Evolutionary conservation across 2,888 invertebrate species (phyloP).

Genomic region (Ceriagrion tenellum): DNA sequence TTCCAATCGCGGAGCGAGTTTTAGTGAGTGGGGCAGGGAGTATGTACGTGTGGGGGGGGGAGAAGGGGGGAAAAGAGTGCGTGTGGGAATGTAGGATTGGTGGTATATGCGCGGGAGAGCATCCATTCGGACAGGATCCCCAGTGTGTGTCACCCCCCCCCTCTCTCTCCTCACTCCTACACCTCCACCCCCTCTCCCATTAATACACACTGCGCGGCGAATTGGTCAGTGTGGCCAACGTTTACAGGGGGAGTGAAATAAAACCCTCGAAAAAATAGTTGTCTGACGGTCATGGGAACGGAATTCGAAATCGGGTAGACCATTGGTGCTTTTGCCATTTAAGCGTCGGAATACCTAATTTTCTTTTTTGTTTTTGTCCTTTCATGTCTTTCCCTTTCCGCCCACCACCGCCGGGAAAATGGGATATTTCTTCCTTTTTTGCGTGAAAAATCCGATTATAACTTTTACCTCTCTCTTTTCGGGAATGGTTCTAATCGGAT

Average conservation of each 20-base stretch:
- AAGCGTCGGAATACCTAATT: not conserved
- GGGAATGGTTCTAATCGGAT: conserved; percentile 31
- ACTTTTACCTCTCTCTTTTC: conserved; percentile 20
- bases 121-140: not conserved
- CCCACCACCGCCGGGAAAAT: too few species aligned
- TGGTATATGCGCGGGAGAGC: not conserved
- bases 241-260: not conserved
- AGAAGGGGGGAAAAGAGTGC: not conserved
- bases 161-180: too few species aligned
- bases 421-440: not conserved
- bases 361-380: too few species aligned
- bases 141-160: too few species aligned
- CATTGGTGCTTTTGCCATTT: not conserved
- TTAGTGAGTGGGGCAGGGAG: not conserved
- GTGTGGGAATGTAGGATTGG: not conserved
- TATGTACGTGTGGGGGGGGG: not conserved
- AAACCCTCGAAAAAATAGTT: not conserved
- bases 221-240: not conserved
- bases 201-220: not conserved
- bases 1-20: not conserved
- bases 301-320: conserved; percentile 1
- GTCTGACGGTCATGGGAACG: not conserved
- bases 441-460: conserved; percentile 11
- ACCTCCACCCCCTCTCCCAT: not conserved
- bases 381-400: too few species aligned